phyloP scores from a whole-genome alignment of 2,797 vertebrate genomes.

The Potorous gilbertii region DNA sequence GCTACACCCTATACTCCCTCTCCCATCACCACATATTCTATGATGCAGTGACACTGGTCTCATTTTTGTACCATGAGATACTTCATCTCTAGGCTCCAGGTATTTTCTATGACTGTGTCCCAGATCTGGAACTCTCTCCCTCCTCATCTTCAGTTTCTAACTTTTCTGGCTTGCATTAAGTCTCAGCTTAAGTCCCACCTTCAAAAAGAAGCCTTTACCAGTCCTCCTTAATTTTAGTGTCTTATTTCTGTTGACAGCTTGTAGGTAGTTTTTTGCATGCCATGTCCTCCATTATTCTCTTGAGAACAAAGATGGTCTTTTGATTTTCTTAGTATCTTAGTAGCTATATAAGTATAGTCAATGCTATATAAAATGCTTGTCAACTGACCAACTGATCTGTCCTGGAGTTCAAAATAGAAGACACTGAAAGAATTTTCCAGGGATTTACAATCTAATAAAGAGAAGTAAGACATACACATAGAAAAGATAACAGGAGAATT shows the following conservation, averaged over 20 bases:
- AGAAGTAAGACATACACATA: neutral
- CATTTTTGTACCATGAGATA: too few species aligned
- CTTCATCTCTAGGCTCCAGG: too few species aligned
- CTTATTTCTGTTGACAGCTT: neutral
- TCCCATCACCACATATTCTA: too few species aligned
- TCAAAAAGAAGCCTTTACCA: too few species aligned
- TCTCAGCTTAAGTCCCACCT: neutral
- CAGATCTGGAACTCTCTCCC: neutral
- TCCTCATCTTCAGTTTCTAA: neutral
- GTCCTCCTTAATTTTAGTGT: neutral
- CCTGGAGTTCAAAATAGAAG: neutral
- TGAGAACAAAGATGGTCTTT: neutral
- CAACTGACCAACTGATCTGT: neutral
- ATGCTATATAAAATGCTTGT: neutral
- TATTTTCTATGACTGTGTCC: neutral
- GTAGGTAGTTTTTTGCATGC: neutral
- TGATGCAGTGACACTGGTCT: too few species aligned
- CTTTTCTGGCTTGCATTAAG: neutral
- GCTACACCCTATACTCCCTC: too few species aligned
- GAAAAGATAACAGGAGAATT: neutral
- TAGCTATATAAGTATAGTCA: neutral
- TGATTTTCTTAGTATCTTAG: neutral
- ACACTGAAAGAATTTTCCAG: neutral
- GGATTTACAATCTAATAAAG: neutral
- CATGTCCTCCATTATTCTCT: neutral